These are phyloP conservation scores for Elgaria multicarinata DNA, from an alignment of 2,113 vertebrate genomes.

Conservation along the genomic window DNA sequence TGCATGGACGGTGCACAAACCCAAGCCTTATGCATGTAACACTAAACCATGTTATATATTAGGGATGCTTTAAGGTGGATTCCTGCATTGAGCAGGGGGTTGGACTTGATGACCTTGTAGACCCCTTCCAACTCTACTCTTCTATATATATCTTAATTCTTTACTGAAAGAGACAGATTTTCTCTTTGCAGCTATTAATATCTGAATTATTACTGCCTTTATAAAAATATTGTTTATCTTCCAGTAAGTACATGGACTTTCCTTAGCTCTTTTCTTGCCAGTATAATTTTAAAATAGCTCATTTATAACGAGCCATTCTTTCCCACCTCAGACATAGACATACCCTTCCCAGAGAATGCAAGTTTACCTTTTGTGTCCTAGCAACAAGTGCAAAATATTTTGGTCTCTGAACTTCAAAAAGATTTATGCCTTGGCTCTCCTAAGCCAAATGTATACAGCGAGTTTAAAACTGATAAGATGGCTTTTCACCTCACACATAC, in stretches of 20 bases:
- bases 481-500: constrained; percentile 44
- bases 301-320: constrained; percentile 46
- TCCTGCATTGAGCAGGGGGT: too few relatives aligned
- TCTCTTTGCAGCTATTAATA: constrained; percentile 1
- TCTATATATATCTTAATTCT: neutral
- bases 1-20: neutral
- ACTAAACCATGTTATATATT: too few relatives aligned
- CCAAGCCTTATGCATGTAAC: neutral
- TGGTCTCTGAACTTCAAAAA: constrained; percentile 43
- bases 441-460: constrained; percentile 42
- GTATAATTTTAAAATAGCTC: constrained; percentile 44
- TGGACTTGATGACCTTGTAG: too few relatives aligned
- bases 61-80: too few relatives aligned
- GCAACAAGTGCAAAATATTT: constrained; percentile 68
- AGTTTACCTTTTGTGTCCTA: constrained; percentile 63
- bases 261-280: constrained; percentile 47
- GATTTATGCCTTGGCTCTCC: constrained; percentile 45
- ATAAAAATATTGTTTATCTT: constrained; percentile 41
- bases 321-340: neutral
- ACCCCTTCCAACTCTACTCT: too few relatives aligned
- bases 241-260: constrained; percentile 13
- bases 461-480: constrained; percentile 58
- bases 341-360: constrained; percentile 19
- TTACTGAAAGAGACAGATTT: neutral
- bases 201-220: constrained; percentile 41